A percentile compares a stretch with the other conserved stretches of the same genome.
Evolutionary conservation across 2,113 vertebrate species (phyloP).

Genomic region (Peucedramus taeniatus): DNA sequence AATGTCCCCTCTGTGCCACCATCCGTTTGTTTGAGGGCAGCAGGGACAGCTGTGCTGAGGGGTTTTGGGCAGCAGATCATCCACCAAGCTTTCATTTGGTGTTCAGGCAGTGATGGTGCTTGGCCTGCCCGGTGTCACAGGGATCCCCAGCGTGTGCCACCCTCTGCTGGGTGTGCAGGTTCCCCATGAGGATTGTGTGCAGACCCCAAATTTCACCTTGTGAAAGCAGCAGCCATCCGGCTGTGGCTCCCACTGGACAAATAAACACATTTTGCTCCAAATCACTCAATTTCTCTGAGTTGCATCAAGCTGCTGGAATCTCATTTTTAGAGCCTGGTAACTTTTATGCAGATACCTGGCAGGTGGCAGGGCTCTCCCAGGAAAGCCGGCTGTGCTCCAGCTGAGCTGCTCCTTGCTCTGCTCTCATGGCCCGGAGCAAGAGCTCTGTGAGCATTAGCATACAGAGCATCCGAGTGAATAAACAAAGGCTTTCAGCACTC

Average conservation of each 20-base stretch:
- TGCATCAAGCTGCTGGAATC: not conserved
- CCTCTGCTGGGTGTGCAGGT: not conserved
- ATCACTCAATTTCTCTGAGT: rapidly evolving
- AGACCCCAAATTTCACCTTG: no score
- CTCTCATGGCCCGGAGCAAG: not conserved
- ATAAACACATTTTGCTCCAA: not conserved
- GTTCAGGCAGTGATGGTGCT: not conserved
- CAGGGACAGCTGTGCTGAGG: not conserved
- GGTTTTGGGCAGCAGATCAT: not conserved
- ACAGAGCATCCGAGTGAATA: not conserved
- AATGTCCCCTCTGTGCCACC: rapidly evolving
- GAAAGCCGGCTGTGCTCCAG: not conserved
- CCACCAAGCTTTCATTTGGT: rapidly evolving
- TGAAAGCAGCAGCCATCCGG: not conserved
- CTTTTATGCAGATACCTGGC: not conserved
- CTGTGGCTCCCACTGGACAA: not conserved
- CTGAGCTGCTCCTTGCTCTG: not conserved
- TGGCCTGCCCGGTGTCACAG: not conserved
- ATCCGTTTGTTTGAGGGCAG: rapidly evolving
- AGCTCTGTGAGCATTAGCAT: not conserved
- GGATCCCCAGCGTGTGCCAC: rapidly evolving
- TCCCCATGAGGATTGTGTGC: rapidly evolving
- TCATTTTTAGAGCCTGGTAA: not conserved
- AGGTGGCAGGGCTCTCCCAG: not conserved
- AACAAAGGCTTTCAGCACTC: not conserved